Conservation (phyloP, 2,797 vertebrate genomes). For the Xyrichtys novacula region DNA sequence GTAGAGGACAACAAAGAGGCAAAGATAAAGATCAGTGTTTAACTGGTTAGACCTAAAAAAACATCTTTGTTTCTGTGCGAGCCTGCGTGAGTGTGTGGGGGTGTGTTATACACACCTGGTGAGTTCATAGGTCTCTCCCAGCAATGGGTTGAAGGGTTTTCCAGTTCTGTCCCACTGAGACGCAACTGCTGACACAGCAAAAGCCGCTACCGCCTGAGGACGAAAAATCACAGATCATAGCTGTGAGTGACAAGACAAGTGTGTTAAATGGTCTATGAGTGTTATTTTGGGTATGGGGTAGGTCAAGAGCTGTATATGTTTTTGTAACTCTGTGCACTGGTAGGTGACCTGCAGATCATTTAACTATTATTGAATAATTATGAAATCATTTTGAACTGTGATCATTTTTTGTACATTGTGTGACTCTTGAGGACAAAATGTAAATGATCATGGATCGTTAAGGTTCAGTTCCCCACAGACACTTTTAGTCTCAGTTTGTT, state of each 20-base stretch:
- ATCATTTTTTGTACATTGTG: too few species aligned
- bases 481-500: too few species aligned
- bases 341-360: not conserved
- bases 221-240: slow-evolving; percentile 8
- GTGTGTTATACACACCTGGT: slow-evolving; percentile 83
- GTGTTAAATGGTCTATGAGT: not conserved
- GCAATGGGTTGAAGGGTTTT: slow-evolving; percentile 97
- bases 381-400: too few species aligned
- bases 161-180: slow-evolving; percentile 99
- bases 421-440: too few species aligned
- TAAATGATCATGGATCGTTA: too few species aligned
- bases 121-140: slow-evolving; percentile 97
- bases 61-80: slow-evolving; percentile 12
- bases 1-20: not conserved
- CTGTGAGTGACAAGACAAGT: not conserved
- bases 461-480: too few species aligned
- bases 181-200: slow-evolving; percentile 96
- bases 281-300: not conserved
- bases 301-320: not conserved
- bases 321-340: too few species aligned
- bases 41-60: not conserved
- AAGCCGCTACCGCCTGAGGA: slow-evolving; percentile 92
- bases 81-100: slow-evolving; percentile 9
- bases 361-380: not conserved
- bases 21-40: not conserved